These are phyloP conservation scores for Heliocidaris erythrogramma DNA, from an alignment of 35 echinoderm and acorn worm species.

Conservation along the genomic window DNA sequence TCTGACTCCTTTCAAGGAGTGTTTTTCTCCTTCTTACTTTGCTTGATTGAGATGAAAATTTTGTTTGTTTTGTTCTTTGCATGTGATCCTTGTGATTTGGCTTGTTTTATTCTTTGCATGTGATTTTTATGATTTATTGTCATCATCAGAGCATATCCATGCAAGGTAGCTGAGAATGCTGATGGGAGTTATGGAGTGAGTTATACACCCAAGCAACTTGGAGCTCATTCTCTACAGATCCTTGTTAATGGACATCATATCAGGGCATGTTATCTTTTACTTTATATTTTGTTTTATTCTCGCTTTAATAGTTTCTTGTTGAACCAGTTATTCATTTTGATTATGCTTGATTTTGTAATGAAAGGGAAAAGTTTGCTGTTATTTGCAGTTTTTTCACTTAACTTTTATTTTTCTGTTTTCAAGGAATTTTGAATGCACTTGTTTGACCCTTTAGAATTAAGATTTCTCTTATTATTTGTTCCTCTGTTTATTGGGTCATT, in stretches of 20 bases:
- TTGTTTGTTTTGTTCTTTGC: conserved; percentile 15
- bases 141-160: conserved; percentile 49
- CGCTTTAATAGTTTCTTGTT: too few species aligned
- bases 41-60: not conserved
- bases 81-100: not conserved
- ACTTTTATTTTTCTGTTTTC: too few species aligned
- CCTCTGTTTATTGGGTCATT: too few species aligned
- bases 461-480: too few species aligned
- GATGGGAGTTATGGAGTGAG: conserved; percentile 76
- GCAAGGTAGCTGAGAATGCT: conserved; percentile 58
- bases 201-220: conserved; percentile 66
- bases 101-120: not conserved
- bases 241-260: conserved; percentile 70
- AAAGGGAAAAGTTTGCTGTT: too few species aligned
- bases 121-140: not conserved
- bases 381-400: too few species aligned
- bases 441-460: too few species aligned
- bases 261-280: conserved; percentile 52
- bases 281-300: not conserved
- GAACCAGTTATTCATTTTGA: too few species aligned
- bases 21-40: not conserved
- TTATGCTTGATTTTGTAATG: too few species aligned
- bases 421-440: too few species aligned
- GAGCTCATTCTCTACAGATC: conserved; percentile 60
- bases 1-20: not conserved